Conservation (phyloP, 2,797 vertebrate genomes). For the Melanotaenia parkinsoni region DNA sequence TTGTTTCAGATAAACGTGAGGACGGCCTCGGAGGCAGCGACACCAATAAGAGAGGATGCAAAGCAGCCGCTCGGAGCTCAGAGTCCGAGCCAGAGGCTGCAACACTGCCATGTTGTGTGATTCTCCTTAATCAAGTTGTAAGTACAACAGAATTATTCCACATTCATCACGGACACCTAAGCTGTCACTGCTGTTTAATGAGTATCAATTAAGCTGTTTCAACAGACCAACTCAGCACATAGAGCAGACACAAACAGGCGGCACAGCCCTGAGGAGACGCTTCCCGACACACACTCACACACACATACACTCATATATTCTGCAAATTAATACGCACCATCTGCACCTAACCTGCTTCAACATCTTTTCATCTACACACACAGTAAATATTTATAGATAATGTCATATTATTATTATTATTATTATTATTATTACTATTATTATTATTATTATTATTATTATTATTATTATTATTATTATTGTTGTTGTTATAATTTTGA, state of each 20-base stretch:
- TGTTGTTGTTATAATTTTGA: too few species aligned
- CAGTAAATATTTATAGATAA: too few species aligned
- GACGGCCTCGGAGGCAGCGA: constrained; percentile 20
- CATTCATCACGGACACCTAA: constrained; percentile 86
- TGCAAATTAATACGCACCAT: not conserved
- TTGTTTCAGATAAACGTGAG: constrained; percentile 19
- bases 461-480: too few species aligned
- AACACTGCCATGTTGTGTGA: constrained; percentile 74
- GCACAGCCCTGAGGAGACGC: constrained; percentile 51
- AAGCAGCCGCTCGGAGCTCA: constrained; percentile 40
- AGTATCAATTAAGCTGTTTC: constrained; percentile 88
- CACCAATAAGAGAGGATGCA: constrained; percentile 30
- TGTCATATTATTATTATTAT: too few species aligned
- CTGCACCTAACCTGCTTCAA: not conserved
- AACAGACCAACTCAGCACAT: constrained; percentile 80
- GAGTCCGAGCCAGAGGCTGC: constrained; percentile 61
- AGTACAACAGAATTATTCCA: constrained; percentile 84
- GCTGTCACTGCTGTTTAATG: constrained; percentile 86
- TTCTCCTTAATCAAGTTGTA: constrained; percentile 85
- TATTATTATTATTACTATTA: too few species aligned
- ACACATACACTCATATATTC: too few species aligned
- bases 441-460: too few species aligned
- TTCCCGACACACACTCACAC: constrained; percentile 25
- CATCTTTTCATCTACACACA: not conserved
- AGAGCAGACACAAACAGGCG: constrained; percentile 68